phyloP scores from a whole-genome alignment of 2,113 vertebrate species.

The Bettongia penicillata region DNA sequence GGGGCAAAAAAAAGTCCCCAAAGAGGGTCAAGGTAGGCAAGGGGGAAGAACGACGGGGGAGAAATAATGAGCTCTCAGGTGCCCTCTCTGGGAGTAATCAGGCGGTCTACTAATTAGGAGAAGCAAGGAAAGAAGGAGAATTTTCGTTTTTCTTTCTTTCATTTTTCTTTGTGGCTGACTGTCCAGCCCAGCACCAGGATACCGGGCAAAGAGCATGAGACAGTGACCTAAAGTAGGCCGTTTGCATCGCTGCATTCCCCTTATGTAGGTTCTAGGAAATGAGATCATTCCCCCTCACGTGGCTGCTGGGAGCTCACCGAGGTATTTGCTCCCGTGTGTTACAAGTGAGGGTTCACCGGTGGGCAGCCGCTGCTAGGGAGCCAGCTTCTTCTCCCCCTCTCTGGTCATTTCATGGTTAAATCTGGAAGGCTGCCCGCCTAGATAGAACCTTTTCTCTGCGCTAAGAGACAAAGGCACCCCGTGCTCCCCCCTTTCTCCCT shows the following conservation, averaged over 20 bases:
- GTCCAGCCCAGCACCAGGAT: slow-evolving; percentile 59
- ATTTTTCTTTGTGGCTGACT: slow-evolving; percentile 34
- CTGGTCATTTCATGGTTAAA: slow-evolving; percentile 81
- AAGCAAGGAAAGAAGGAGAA: slow-evolving; percentile 43
- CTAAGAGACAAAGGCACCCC: slow-evolving; percentile 53
- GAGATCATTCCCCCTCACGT: slow-evolving; percentile 53
- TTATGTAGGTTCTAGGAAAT: slow-evolving; percentile 76
- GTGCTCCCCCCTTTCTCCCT: neutral
- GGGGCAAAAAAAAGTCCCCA: slow-evolving; percentile 56
- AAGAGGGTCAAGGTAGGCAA: slow-evolving; percentile 74
- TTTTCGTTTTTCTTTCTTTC: neutral
- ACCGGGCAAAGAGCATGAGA: slow-evolving; percentile 43
- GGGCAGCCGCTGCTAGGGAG: neutral
- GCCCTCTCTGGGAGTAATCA: slow-evolving; percentile 39
- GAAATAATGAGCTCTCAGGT: slow-evolving; percentile 56
- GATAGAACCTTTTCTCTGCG: slow-evolving; percentile 31
- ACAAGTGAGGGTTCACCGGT: slow-evolving; percentile 41
- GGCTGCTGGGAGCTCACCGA: slow-evolving; percentile 56
- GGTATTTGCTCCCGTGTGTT: slow-evolving; percentile 55
- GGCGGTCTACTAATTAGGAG: slow-evolving; percentile 24
- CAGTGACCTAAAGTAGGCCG: slow-evolving; percentile 40
- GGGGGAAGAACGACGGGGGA: slow-evolving; percentile 63
- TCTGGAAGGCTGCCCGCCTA: neutral
- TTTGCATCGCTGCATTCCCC: slow-evolving; percentile 43
- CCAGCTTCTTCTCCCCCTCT: slow-evolving; percentile 56